Evolutionary conservation across 2,113 vertebrate genomes (phyloP), one percentile per base, ranked within the genome.

Genomic region (Stigmatopora nigra): DNA sequence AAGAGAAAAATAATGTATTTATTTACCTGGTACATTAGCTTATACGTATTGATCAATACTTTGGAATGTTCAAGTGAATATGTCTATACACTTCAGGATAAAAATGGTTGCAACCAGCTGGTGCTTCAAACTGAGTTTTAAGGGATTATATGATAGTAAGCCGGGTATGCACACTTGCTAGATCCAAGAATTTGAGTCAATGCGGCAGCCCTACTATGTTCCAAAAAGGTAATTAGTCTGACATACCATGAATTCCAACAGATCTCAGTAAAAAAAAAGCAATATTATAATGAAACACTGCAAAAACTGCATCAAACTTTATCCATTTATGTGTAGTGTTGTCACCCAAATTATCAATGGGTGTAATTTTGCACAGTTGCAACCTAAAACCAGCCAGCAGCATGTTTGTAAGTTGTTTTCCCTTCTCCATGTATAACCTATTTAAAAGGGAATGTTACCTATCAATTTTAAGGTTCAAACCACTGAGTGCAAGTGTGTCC

Each of bases 1-100:
- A 90, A 89, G 88, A 84, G 88, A 84, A 86, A 86, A 86, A 87
- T 83, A 88, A 78, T 89, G 86, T 90, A 91, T 87, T 78, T 87
- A 89, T 91, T 89, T 86, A 89, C 82, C 80, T 67, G 67, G 73
- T 84, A 78, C 83, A 85, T 69, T 71, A 79, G 68, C 76, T 61
- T 14, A 61, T 31, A 31, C 25, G 25, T 19, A 45, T 20, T 20
- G 35, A 44, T 20, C 7, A 41, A 38, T 59, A 36, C 57, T 38
- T 45, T 61, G 19, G 45, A 45, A 61, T 13, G 52, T 22, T 8
- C 20, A 4, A 56, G 22, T 16, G 6, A 16, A 15, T 15, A 7
- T 55, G 53, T 61, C 3, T n/a, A 9, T 14, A 45, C 19, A 61
- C 41, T 61, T 61, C 19, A 46, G 59, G 59, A 52, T 59, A 36